A percentile compares a stretch with the other conserved stretches of the same genome.
These are phyloP conservation scores for Psix sp. DNA, from an alignment of 1,140 invertebrate species.

Conservation along the genomic window DNA sequence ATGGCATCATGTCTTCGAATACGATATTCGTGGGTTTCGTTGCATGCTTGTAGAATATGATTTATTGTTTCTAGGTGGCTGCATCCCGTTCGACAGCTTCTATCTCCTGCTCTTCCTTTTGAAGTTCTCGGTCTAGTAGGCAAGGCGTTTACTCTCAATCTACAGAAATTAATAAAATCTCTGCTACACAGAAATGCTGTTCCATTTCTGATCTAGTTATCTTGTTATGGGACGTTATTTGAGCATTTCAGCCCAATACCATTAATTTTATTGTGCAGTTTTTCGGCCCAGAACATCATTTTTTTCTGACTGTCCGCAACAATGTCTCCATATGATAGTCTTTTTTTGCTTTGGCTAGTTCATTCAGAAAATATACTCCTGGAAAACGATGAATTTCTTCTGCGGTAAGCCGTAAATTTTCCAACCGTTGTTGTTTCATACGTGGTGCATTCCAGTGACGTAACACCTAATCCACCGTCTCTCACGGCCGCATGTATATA, in stretches of 20 bases:
- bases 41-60: too few species aligned
- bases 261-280: conserved; percentile 18
- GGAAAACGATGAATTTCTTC: background rate
- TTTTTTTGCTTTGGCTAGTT: background rate
- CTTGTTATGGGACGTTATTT: conserved; percentile 19
- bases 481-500: conserved; percentile 62
- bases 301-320: too few species aligned
- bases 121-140: conserved; percentile 40
- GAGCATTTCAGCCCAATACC: conserved; percentile 32
- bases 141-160: conserved; percentile 44
- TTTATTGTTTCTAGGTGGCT: too few species aligned
- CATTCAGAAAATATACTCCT: background rate
- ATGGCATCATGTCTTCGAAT: too few species aligned
- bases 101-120: too few species aligned
- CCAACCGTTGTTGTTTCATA: background rate
- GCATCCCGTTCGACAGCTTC: too few species aligned
- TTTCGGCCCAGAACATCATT: background rate
- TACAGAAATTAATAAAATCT: conserved; percentile 42
- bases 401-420: background rate
- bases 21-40: too few species aligned
- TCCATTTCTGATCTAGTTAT: conserved; percentile 42
- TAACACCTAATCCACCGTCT: conserved; percentile 63
- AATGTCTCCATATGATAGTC: background rate
- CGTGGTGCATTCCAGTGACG: conserved; percentile 11
- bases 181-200: conserved; percentile 31